A percentile compares a stretch with the other conserved stretches of the same genome.
Conservation (phyloP, 1,140 invertebrate genomes). For the Camponotus vicinus region DNA sequence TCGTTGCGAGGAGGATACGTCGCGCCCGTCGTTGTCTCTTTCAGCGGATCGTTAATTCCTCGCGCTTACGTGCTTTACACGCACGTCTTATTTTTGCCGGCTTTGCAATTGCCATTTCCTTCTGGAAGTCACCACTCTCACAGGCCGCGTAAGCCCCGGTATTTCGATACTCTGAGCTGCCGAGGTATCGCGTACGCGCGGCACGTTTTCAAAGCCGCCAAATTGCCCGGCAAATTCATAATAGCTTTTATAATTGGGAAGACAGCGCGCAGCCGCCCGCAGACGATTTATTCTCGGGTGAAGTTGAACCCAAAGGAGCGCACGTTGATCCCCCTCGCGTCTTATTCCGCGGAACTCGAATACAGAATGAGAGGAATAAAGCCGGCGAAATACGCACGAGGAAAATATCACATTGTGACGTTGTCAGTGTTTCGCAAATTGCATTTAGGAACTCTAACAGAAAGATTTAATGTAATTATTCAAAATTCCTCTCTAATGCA, state of each 20-base stretch:
- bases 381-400: not conserved
- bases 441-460: not conserved
- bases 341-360: slow-evolving; percentile 46
- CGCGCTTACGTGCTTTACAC: slow-evolving; percentile 58
- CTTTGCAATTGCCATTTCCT: slow-evolving; percentile 74
- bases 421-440: slow-evolving; percentile 26
- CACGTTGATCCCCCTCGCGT: slow-evolving; percentile 9
- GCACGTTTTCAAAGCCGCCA: slow-evolving; percentile 64
- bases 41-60: slow-evolving; percentile 81
- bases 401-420: slow-evolving; percentile 42
- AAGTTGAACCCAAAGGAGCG: slow-evolving; percentile 30
- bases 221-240: slow-evolving; percentile 73
- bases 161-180: slow-evolving; percentile 63
- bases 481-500: not conserved
- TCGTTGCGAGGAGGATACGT: slow-evolving; percentile 60
- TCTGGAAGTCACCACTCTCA: slow-evolving; percentile 75
- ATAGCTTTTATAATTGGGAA: slow-evolving; percentile 72
- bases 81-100: slow-evolving; percentile 74
- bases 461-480: not conserved
- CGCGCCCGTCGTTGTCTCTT: slow-evolving; percentile 66
- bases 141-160: slow-evolving; percentile 72
- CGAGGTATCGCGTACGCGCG: slow-evolving; percentile 53
- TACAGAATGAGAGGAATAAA: slow-evolving; percentile 11
- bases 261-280: slow-evolving; percentile 44
- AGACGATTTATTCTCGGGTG: slow-evolving; percentile 60